Evolutionary conservation across 1,140 invertebrate species (phyloP).

Genomic region (Saxidomus purpurata): DNA sequence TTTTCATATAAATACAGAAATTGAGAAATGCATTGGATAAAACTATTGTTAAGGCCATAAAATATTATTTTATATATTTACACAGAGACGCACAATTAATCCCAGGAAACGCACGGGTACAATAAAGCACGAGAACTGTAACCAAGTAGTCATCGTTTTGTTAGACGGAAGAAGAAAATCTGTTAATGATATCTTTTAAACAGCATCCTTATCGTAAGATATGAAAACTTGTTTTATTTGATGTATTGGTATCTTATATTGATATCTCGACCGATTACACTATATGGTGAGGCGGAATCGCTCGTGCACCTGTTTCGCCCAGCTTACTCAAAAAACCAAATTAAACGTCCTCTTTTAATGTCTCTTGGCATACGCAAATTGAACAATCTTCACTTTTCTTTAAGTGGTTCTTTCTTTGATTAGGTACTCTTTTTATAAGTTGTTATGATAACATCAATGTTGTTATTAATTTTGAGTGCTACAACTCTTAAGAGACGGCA

Average conservation of each 20-base stretch:
- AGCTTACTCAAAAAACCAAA: slow-evolving; percentile 23
- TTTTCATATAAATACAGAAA: too few species aligned
- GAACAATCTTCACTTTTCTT: slow-evolving; percentile 51
- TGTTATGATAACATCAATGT: slow-evolving; percentile 21
- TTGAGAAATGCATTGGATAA: too few species aligned
- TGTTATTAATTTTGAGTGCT: slow-evolving; percentile 37
- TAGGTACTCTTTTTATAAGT: slow-evolving; percentile 42
- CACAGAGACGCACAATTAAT: not conserved
- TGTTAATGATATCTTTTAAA: slow-evolving; percentile 55
- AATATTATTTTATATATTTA: too few species aligned
- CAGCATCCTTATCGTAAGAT: slow-evolving; percentile 8
- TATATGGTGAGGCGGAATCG: slow-evolving; percentile 27
- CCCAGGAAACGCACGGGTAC: not conserved
- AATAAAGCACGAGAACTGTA: not conserved
- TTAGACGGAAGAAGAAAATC: slow-evolving; percentile 18
- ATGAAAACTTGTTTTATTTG: slow-evolving; percentile 47
- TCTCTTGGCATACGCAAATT: slow-evolving; percentile 32
- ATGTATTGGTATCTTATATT: slow-evolving; percentile 28
- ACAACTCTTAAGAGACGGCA: slow-evolving; percentile 28
- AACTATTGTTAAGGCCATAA: too few species aligned
- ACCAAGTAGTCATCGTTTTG: slow-evolving; percentile 1
- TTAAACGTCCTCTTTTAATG: slow-evolving; percentile 33
- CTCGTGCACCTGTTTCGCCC: slow-evolving; percentile 34
- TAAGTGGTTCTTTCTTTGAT: slow-evolving; percentile 40
- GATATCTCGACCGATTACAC: slow-evolving; percentile 16